Evolutionary conservation across 1,140 invertebrate genomes (phyloP).

Genomic region (Lamellibrachia luymesi): DNA sequence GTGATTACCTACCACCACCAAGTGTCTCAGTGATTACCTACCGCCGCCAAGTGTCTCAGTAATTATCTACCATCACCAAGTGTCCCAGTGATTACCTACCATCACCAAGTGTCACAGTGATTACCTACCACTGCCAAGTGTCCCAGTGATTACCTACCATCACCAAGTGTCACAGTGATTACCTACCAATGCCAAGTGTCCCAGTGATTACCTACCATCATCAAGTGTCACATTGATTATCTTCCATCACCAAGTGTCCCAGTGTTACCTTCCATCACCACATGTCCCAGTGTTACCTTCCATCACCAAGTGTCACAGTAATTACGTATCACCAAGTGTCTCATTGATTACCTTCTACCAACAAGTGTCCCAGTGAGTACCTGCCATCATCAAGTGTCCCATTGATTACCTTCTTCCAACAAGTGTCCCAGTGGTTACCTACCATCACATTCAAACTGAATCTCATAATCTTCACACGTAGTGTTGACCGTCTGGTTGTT

Average conservation of each 20-base stretch:
- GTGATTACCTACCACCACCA: neutral
- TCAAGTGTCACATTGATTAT: neutral
- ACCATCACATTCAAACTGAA: neutral
- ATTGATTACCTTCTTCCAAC: too few species aligned
- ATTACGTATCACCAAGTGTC: too few species aligned
- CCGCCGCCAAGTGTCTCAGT: neutral
- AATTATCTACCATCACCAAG: neutral
- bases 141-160: constrained; percentile 4
- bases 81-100: neutral
- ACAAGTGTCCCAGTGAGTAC: neutral
- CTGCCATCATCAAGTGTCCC: neutral
- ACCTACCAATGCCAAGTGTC: neutral
- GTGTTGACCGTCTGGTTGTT: neutral
- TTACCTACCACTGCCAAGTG: neutral
- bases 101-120: neutral
- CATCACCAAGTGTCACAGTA: too few species aligned
- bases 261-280: too few species aligned
- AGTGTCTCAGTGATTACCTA: neutral
- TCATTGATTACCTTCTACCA: too few species aligned
- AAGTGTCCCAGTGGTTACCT: neutral
- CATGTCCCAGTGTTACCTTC: too few species aligned
- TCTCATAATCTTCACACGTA: neutral
- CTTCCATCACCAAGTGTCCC: too few species aligned
- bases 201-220: neutral
- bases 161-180: neutral